Percentiles rank a stretch among this genome's conserved stretches.
These are phyloP conservation scores for Drosophila fuyamai DNA, from an alignment of 1,140 invertebrate genomes.

Conservation along the genomic window DNA sequence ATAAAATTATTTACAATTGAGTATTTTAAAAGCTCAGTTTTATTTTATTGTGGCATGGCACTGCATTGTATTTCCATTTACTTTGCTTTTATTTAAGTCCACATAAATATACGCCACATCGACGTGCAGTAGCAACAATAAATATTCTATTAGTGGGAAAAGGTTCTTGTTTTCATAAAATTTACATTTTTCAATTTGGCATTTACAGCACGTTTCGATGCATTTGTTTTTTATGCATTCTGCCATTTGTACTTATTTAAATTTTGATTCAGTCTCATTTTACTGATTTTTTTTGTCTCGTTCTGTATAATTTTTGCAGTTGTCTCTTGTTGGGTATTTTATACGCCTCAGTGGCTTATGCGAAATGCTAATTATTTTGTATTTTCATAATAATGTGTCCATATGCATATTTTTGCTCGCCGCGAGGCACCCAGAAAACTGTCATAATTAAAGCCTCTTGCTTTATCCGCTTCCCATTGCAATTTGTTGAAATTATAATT, in stretches of 20 bases:
- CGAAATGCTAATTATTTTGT: conserved; percentile 78
- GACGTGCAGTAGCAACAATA: conserved; percentile 16
- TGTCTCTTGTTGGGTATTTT: conserved; percentile 29
- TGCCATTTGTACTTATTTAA: conserved; percentile 48
- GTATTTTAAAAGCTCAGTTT: conserved; percentile 12
- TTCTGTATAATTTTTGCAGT: conserved; percentile 40
- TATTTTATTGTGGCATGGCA: background rate
- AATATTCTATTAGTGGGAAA: conserved; percentile 27
- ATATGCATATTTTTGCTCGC: conserved; percentile 47
- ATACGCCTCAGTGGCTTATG: conserved; percentile 58
- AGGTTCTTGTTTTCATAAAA: conserved; percentile 49
- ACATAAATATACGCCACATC: conserved; percentile 7
- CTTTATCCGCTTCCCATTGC: conserved; percentile 18
- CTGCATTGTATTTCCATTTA: conserved; percentile 24
- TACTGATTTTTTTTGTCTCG: conserved; percentile 23
- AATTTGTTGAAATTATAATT: conserved; percentile 42
- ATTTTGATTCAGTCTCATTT: conserved; percentile 18
- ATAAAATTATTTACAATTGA: background rate
- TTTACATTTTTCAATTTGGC: conserved; percentile 66
- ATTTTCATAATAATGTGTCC: conserved; percentile 74
- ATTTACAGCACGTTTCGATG: conserved; percentile 61
- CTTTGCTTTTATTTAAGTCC: conserved; percentile 22
- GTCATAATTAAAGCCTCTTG: conserved; percentile 47
- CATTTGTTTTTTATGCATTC: conserved; percentile 39
- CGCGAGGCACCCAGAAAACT: background rate